phyloP scores from a whole-genome alignment of 2,797 vertebrate genomes.

The Phyllotis vaccarum region DNA sequence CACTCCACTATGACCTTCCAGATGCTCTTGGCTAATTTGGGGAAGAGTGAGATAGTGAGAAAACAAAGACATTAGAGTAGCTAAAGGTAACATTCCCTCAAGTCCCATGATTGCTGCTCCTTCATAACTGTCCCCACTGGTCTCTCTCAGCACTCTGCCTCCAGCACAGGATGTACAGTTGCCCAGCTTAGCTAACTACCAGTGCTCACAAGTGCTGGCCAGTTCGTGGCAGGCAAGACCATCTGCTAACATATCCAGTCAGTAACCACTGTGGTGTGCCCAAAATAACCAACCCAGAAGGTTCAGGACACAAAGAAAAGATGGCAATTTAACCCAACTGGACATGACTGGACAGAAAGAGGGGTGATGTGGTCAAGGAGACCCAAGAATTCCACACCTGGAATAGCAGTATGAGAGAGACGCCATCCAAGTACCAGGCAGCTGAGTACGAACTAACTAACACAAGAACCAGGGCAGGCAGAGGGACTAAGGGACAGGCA shows the following conservation, averaged over 20 bases:
- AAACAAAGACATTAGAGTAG: not conserved
- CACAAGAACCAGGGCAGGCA: not conserved
- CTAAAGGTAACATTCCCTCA: not conserved
- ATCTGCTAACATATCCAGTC: not conserved
- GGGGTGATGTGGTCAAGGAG: not conserved
- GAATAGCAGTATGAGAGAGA: not conserved
- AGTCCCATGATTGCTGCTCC: not conserved
- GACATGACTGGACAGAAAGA: not conserved
- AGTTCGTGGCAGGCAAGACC: not conserved
- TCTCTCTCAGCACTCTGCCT: not conserved
- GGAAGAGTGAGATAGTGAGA: fast-evolving
- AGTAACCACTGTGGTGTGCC: not conserved
- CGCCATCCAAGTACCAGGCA: fast-evolving
- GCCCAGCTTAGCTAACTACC: not conserved
- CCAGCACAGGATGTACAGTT: no score
- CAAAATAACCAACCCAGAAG: not conserved
- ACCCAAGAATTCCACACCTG: not conserved
- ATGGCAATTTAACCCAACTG: not conserved
- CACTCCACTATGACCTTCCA: no score
- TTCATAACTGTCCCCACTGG: not conserved
- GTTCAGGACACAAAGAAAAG: not conserved
- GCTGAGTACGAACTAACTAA: no score
- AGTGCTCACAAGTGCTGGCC: not conserved
- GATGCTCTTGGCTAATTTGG: not conserved
- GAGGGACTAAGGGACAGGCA: no score